Base-by-base conservation (phyloP, 2,113 vertebrate genomes). In the Alces alces region DNA sequence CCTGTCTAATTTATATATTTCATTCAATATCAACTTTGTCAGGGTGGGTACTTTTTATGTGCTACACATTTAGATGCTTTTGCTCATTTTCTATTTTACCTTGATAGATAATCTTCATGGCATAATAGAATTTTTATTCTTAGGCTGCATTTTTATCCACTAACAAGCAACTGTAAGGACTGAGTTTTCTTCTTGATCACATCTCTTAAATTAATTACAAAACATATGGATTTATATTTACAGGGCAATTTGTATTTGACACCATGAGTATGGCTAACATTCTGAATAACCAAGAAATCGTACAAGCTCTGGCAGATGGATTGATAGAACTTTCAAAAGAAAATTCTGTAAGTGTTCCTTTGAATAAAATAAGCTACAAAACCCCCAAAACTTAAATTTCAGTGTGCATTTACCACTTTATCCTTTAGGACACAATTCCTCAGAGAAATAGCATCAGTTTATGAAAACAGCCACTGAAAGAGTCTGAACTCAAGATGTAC, bases 241-340 rank as follows among this genome's bases (percentile, higher is more conserved):
- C 95, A 99, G 99, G 99, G 94, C 97, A 99, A 91, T 99, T 99
- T 94, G 96, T 99, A 96, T 99, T 98, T 98, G 99, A 99, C 92
- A 70, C 96, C 7, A 90, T 99, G 96, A 85, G 73, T 79, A 85
- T 99, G 94, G 92, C 90, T 30, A 61, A 95, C 39, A 47, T 98
- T 73, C 91, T 98, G 12, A 64, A 94, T 52, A 97, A 98, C 91
- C 97, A 97, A 61, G 97, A 98, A 47, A 82, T 96, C 25, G 55
- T 98, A 96, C 96, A 97, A 96, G 86, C 64, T 97, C 94, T 99
- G 78, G 97, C 97, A 19, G 98, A 99, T 39, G 99, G 99, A 70
- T 94, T 99, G 57, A 61, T 94, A 30, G 98, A 98, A 43, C 94
- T 99, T 73, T 98, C 97, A 15, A 97, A 94, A 92, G 98, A 98